These are phyloP conservation scores for Perizoma flavofasciatum DNA, from an alignment of 2,888 invertebrate species.

Conservation along the genomic window DNA sequence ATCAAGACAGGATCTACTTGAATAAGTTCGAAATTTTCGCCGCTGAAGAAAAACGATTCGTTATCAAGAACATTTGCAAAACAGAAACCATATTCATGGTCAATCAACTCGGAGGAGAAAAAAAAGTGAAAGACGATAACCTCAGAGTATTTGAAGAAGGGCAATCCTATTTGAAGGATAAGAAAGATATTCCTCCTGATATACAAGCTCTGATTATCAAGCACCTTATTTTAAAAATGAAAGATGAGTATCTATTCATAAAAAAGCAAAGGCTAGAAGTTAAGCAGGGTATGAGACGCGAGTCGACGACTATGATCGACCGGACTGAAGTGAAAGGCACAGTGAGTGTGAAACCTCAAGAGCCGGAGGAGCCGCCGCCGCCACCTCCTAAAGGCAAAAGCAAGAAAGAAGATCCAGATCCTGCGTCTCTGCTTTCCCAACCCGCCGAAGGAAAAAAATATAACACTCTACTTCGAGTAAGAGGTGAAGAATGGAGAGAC, in stretches of 20 bases:
- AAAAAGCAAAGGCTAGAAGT: constrained; percentile 66
- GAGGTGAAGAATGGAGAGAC: constrained; percentile 83
- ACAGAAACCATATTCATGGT: constrained; percentile 78
- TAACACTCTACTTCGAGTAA: constrained; percentile 73
- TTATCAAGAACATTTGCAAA: constrained; percentile 75
- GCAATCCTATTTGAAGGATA: constrained; percentile 66
- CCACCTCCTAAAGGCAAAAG: constrained; percentile 51
- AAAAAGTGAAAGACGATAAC: constrained; percentile 70
- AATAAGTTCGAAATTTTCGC: constrained; percentile 71
- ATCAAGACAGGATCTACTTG: constrained; percentile 71
- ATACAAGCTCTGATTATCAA: constrained; percentile 71
- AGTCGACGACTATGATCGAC: constrained; percentile 68
- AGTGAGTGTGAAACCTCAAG: constrained; percentile 50
- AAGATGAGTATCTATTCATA: constrained; percentile 72
- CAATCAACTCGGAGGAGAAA: constrained; percentile 74
- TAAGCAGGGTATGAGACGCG: constrained; percentile 64
- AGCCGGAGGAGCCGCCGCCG: constrained; percentile 40
- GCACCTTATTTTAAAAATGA: constrained; percentile 73
- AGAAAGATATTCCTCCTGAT: constrained; percentile 70
- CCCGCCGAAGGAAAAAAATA: constrained; percentile 68
- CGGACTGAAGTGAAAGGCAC: constrained; percentile 63
- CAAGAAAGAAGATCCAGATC: constrained; percentile 50
- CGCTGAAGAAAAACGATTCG: constrained; percentile 70
- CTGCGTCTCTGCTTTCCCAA: constrained; percentile 38
- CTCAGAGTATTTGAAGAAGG: constrained; percentile 74